Conservation (phyloP, 2,797 vertebrate species). For the Sarcoramphus papa region DNA sequence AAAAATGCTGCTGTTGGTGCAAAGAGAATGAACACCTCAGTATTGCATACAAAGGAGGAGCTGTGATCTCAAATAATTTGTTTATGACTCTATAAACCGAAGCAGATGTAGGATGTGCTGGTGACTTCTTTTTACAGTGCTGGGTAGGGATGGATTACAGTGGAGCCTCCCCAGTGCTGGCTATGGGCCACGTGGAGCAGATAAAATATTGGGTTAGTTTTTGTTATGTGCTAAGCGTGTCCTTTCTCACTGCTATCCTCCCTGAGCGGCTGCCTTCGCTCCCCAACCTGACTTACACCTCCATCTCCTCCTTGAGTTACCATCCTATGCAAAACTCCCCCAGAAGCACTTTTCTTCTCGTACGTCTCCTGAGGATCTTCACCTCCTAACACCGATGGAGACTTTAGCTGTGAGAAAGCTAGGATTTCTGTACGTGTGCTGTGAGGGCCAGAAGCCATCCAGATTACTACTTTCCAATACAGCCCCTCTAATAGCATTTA, state of each 20-base stretch:
- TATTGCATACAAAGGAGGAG: neutral
- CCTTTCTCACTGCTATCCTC: neutral
- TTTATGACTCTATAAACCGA: neutral
- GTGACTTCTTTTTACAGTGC: neutral
- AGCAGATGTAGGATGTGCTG: neutral
- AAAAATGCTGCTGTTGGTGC: neutral
- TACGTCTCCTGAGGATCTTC: neutral
- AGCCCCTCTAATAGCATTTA: constrained; percentile 27
- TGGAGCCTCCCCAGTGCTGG: neutral
- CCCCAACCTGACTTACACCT: neutral
- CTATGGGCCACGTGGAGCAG: neutral
- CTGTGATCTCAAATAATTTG: neutral
- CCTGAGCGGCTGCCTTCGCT: neutral
- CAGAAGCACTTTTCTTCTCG: neutral
- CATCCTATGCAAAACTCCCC: neutral
- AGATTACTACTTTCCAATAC: constrained; percentile 14
- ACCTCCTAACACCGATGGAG: accelerated
- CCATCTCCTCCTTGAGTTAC: neutral
- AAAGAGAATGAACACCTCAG: neutral
- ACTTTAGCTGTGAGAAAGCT: neutral
- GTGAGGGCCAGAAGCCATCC: neutral
- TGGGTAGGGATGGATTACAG: neutral
- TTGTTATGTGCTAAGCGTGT: neutral
- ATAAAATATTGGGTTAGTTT: neutral
- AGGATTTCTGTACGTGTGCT: neutral